Percentiles rank a stretch among this genome's conserved stretches.
phyloP scores from a whole-genome alignment of 2,888 invertebrate genomes.

The Mayetiola destructor region DNA sequence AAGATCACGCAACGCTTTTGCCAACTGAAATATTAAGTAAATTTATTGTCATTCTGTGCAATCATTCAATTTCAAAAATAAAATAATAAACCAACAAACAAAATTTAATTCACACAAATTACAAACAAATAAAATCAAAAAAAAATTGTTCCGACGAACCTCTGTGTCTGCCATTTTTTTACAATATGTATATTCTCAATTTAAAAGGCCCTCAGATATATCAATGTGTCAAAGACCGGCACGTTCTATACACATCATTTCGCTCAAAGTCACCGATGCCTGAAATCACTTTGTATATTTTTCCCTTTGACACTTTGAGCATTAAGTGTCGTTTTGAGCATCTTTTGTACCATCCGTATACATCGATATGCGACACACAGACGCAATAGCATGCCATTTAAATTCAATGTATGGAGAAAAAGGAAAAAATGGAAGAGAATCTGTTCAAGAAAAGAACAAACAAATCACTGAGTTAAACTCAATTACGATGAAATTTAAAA shows the following conservation, averaged over 20 bases:
- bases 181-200: background rate
- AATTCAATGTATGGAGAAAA: no score
- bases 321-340: no score
- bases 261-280: no score
- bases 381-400: no score
- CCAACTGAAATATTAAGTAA: conserved; percentile 26
- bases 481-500: no score
- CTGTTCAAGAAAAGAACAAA: no score
- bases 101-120: background rate
- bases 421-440: no score
- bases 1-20: conserved; percentile 32
- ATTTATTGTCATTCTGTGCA: background rate
- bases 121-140: background rate
- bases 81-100: background rate
- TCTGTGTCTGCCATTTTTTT: conserved; percentile 25
- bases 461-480: no score
- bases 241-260: conserved; percentile 5
- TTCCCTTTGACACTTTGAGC: no score
- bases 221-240: conserved; percentile 13
- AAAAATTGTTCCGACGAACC: conserved; percentile 19
- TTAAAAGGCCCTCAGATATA: conserved; percentile 5
- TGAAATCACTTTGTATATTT: no score
- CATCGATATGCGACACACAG: no score
- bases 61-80: background rate
- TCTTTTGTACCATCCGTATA: no score